These are phyloP conservation scores for Fulmarus glacialis DNA, from an alignment of 2,113 vertebrate genomes.

Conservation along the genomic window DNA sequence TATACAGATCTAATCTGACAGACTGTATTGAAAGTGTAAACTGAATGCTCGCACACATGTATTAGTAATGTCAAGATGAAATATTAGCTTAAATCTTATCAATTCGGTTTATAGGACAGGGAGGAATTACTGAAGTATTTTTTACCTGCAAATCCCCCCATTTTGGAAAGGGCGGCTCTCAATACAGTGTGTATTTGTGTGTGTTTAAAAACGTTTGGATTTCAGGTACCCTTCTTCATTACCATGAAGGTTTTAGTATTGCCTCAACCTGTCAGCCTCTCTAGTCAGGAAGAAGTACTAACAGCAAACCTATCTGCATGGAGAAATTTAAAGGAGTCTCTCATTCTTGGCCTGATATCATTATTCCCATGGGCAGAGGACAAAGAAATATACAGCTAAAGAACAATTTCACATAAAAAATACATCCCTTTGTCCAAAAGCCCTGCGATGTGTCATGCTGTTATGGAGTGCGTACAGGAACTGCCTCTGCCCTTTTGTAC, in stretches of 20 bases:
- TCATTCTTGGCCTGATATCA: conserved; percentile 14
- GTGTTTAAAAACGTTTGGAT: not conserved
- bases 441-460: conserved; percentile 41
- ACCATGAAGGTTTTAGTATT: conserved; percentile 11
- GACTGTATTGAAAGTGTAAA: conserved; percentile 38
- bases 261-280: conserved; percentile 39
- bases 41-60: not conserved
- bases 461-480: conserved; percentile 44
- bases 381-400: conserved; percentile 47
- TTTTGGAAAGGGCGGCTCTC: not conserved
- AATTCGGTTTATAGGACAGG: not conserved
- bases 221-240: conserved; percentile 20
- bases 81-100: conserved; percentile 38
- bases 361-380: conserved; percentile 44
- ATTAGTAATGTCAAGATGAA: conserved; percentile 54
- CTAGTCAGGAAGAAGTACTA: conserved; percentile 14
- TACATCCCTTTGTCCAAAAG: conserved; percentile 25
- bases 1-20: conserved; percentile 59
- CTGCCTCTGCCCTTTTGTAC: conserved; percentile 70
- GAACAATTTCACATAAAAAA: conserved; percentile 56
- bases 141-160: not conserved
- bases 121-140: not conserved
- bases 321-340: conserved; percentile 46
- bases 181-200: not conserved
- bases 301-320: conserved; percentile 3